These are phyloP conservation scores for Chironomus tentans DNA, from an alignment of 2,888 invertebrate genomes.

Conservation along the genomic window DNA sequence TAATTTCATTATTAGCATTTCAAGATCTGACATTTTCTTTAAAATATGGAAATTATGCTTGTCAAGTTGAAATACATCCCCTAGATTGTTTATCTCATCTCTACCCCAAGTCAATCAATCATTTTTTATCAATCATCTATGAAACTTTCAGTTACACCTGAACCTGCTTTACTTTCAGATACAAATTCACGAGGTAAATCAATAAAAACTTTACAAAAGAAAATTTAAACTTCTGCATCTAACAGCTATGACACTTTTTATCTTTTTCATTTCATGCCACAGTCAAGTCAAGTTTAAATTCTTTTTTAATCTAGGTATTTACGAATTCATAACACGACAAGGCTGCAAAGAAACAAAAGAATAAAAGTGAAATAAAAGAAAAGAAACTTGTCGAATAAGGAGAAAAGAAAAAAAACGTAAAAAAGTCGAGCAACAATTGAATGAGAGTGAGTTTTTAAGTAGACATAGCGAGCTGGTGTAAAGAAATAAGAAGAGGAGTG, in stretches of 20 bases:
- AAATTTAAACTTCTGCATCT: neutral
- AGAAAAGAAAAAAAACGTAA: too few species aligned
- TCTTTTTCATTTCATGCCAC: neutral
- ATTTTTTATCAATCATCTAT: too few species aligned
- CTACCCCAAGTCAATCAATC: too few species aligned
- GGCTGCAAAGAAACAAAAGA: neutral
- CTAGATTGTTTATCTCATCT: too few species aligned
- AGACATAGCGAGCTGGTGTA: neutral
- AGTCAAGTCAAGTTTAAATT: neutral
- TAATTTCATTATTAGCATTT: too few species aligned
- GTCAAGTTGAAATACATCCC: too few species aligned
- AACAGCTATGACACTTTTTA: neutral
- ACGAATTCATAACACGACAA: neutral
- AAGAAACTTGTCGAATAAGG: neutral
- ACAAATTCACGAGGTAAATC: too few species aligned
- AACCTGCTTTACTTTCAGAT: too few species aligned
- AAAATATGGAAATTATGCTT: too few species aligned
- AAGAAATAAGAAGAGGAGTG: neutral
- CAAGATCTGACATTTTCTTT: too few species aligned
- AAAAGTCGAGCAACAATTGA: neutral
- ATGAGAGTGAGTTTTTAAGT: neutral
- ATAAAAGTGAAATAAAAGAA: neutral
- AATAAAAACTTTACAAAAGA: neutral
- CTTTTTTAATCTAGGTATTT: conserved; percentile 1
- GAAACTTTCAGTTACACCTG: too few species aligned